These are phyloP conservation scores for Heteromormyrus szaboi DNA, from an alignment of 2,797 vertebrate genomes.

Conservation along the genomic window DNA sequence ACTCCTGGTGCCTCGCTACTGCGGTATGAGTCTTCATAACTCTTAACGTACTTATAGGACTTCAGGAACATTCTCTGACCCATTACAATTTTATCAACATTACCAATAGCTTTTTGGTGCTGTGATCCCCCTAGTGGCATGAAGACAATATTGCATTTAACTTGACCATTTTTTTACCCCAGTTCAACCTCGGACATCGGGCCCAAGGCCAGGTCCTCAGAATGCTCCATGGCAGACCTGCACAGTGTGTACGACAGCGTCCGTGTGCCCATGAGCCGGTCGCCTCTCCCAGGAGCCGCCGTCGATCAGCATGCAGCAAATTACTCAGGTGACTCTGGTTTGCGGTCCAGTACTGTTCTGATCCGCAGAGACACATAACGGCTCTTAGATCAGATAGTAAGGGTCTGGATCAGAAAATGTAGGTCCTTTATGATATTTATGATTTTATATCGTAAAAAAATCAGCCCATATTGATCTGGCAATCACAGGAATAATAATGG, in stretches of 20 bases:
- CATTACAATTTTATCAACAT: neutral
- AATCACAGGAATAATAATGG: neutral
- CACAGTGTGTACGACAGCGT: slow-evolving; percentile 77
- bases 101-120: neutral
- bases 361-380: neutral
- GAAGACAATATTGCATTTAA: neutral
- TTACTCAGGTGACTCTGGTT: slow-evolving; percentile 80
- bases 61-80: neutral
- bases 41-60: neutral
- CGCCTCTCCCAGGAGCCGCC: slow-evolving; percentile 79
- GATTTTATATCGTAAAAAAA: neutral
- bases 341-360: neutral
- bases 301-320: slow-evolving; percentile 82
- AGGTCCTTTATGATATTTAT: neutral
- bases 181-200: slow-evolving; percentile 93
- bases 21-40: slow-evolving; percentile 63
- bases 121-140: slow-evolving; percentile 41
- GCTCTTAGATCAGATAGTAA: neutral
- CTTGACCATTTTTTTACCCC: slow-evolving; percentile 3
- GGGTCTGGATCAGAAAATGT: neutral
- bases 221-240: slow-evolving; percentile 72
- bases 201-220: slow-evolving; percentile 79
- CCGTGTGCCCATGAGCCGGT: slow-evolving; percentile 73
- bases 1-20: slow-evolving; percentile 81
- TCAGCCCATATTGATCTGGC: neutral